phyloP scores from a whole-genome alignment of 2,113 vertebrate species.

The Mastomys coucha region DNA sequence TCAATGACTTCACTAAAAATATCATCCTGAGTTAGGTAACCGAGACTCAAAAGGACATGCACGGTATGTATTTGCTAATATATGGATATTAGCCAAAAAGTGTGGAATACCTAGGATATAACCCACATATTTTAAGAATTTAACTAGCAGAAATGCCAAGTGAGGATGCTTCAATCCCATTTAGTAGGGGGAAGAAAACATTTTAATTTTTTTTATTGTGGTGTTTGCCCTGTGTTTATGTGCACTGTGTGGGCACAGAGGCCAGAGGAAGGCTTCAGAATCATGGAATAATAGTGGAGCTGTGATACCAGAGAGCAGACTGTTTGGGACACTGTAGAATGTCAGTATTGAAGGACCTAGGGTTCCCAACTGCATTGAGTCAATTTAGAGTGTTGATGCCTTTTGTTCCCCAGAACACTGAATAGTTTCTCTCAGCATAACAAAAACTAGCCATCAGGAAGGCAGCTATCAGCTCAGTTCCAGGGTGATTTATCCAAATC shows the following conservation, averaged over 20 bases:
- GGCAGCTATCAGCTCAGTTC: neutral
- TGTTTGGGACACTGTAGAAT: neutral
- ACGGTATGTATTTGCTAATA: no score
- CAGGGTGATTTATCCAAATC: neutral
- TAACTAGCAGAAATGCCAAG: no score
- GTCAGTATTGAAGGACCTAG: neutral
- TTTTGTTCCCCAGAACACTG: neutral
- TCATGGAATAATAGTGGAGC: no score
- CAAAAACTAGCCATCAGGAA: neutral
- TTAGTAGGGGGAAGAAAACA: neutral
- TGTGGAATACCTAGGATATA: no score
- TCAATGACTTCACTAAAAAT: no score
- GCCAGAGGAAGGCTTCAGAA: neutral
- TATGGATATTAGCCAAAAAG: no score
- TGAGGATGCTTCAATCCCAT: no score
- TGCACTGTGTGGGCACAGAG: neutral
- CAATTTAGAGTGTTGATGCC: neutral
- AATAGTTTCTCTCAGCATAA: neutral
- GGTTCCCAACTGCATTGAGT: rapidly evolving
- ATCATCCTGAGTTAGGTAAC: no score
- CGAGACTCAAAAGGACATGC: no score
- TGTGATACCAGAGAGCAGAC: neutral
- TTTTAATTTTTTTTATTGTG: neutral
- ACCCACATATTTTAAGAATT: no score
- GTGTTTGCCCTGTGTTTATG: neutral